Evolutionary conservation across 2,888 invertebrate species (phyloP).

Genomic region (Amiota communis): DNA sequence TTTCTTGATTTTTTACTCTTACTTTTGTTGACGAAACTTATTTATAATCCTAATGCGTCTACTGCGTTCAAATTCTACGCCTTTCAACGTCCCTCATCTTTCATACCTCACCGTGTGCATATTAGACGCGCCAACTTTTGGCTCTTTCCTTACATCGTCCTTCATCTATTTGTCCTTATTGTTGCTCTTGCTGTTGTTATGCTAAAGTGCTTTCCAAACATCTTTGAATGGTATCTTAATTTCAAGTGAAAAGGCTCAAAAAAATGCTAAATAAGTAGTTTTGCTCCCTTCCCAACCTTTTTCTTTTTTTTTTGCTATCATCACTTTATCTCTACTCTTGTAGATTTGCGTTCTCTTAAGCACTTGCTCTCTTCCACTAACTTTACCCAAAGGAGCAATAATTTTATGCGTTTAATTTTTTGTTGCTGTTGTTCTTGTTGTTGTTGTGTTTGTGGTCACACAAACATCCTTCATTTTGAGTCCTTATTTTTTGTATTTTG

Average conservation of each 20-base stretch:
- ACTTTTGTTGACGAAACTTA: background rate
- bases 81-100: background rate
- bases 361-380: background rate
- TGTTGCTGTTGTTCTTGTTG: background rate
- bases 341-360: background rate
- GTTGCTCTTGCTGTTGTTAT: background rate
- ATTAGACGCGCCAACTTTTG: background rate
- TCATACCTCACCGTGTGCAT: background rate
- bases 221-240: conserved; percentile 18
- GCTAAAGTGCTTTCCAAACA: conserved; percentile 21
- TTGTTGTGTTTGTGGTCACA: background rate
- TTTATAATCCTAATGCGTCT: conserved; percentile 20
- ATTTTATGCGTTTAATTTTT: conserved; percentile 25
- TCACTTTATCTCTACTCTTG: background rate
- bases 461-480: background rate
- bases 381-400: conserved; percentile 27
- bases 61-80: conserved; percentile 17
- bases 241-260: conserved; percentile 7
- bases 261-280: conserved; percentile 29
- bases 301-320: too few relatives aligned
- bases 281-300: background rate
- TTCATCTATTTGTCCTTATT: background rate
- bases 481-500: background rate
- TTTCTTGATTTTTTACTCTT: too few relatives aligned
- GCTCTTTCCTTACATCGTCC: background rate